phyloP scores from a whole-genome alignment of 2,888 invertebrate genomes.

The Aphidius colemani region DNA sequence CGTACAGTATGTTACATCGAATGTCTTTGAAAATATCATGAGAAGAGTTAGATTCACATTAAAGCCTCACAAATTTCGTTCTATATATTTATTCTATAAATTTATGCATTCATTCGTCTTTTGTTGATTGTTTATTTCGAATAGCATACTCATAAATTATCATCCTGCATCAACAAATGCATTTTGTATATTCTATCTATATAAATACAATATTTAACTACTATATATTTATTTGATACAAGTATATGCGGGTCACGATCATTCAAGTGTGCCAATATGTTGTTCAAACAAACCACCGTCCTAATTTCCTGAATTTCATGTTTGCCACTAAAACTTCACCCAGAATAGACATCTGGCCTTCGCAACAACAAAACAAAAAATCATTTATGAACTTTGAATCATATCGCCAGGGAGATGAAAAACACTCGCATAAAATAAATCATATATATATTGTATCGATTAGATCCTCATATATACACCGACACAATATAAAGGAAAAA shows the following conservation, averaged over 20 bases:
- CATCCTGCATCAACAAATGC: too few relatives aligned
- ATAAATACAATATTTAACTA: neutral
- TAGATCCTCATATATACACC: neutral
- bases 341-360: constrained; percentile 9
- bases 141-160: too few relatives aligned
- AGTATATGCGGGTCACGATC: constrained; percentile 15
- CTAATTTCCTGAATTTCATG: constrained; percentile 16
- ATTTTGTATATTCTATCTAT: neutral
- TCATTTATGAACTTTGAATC: constrained; percentile 9
- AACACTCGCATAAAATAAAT: neutral
- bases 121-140: too few relatives aligned
- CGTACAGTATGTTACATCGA: too few relatives aligned
- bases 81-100: too few relatives aligned
- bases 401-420: neutral
- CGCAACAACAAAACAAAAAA: constrained; percentile 1
- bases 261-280: constrained; percentile 10
- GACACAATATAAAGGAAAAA: neutral
- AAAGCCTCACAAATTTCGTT: too few relatives aligned
- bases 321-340: constrained; percentile 4
- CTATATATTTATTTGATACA: constrained; percentile 1
- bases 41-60: too few relatives aligned
- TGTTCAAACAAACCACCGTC: constrained; percentile 14
- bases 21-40: too few relatives aligned
- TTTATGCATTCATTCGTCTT: too few relatives aligned
- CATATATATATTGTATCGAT: neutral